Base-by-base conservation (phyloP, 2,888 invertebrate species). In the Drosophila sordidapex region DNA sequence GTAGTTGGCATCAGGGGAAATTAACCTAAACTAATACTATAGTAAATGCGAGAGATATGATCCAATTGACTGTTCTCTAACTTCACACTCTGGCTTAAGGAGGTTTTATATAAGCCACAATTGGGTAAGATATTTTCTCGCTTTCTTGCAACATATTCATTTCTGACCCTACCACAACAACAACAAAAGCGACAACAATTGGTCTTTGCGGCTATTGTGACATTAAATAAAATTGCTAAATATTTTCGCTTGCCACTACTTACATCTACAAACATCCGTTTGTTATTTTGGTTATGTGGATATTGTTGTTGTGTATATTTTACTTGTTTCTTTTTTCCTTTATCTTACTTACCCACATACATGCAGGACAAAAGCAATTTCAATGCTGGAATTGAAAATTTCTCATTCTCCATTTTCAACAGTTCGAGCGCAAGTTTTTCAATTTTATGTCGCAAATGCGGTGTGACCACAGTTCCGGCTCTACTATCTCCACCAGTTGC, bases 361-460 rank as follows among this genome's bases (percentile, higher is more conserved):
- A 97, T 96, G 91, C 96, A 96, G 52, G 96, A 96, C 76, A 97
- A 93, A 82, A 97, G 94, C 65, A 97, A 94, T 91, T 96, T 96
- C 76, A 96, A 93, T 18, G 96, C 96, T 74, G 96, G 95, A 80
- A 97, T 93, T 58, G 96, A 95, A 85, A 95, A 94, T 84, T 94
- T 94, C 56, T 96, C 95, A 93, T 96, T 96, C 58, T 95, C 95
- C 87, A 95, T 94, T 90, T 95, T 95, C 89, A 97, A 93, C 82
- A 95, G 94, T 73, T 96, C 96, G 76, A 96, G 93, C 48, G 96
- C 95, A 64, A 96, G 93, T 93, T 95, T 95, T 76, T 95, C 94
- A 79, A 96, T 94, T 92, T 95, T 95, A 90, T 95, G 95, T 48
- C 94, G 94, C 69, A 95, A 93, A 84, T 94, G 94, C 72, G 94